These are phyloP conservation scores for Apostichopus japonicus DNA, from an alignment of 35 echinoderm and acorn worm genomes.

Conservation along the genomic window DNA sequence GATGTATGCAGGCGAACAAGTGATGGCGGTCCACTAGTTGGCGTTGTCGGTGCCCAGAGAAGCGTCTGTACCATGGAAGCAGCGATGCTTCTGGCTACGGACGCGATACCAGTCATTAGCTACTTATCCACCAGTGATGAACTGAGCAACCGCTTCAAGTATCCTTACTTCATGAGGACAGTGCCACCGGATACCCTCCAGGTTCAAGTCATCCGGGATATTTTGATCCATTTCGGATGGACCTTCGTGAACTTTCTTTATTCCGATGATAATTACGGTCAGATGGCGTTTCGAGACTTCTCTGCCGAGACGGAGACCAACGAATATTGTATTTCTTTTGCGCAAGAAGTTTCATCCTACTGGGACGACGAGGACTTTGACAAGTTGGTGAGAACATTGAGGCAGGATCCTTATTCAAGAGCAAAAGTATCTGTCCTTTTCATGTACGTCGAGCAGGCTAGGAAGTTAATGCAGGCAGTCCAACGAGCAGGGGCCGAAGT, in stretches of 20 bases:
- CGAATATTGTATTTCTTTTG: constrained; percentile 42
- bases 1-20: not conserved
- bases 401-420: constrained; percentile 55
- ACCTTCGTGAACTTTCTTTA: constrained; percentile 71
- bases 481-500: constrained; percentile 4
- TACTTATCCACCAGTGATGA: constrained; percentile 68
- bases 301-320: not conserved
- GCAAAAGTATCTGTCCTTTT: constrained; percentile 47
- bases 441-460: constrained; percentile 4
- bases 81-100: constrained; percentile 65
- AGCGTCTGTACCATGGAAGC: constrained; percentile 76
- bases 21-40: constrained; percentile 30
- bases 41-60: constrained; percentile 70
- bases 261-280: constrained; percentile 81
- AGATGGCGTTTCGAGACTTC: constrained; percentile 24
- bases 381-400: constrained; percentile 51
- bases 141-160: constrained; percentile 55
- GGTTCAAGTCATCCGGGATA: constrained; percentile 63
- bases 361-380: constrained; percentile 42
- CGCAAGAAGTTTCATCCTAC: constrained; percentile 43
- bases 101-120: constrained; percentile 40
- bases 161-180: constrained; percentile 68
- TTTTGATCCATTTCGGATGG: constrained; percentile 71
- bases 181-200: constrained; percentile 74
- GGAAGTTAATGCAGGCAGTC: constrained; percentile 55